Evolutionary conservation across 2,797 vertebrate genomes (phyloP).

Genomic region (Podarcis lilfordi): DNA sequence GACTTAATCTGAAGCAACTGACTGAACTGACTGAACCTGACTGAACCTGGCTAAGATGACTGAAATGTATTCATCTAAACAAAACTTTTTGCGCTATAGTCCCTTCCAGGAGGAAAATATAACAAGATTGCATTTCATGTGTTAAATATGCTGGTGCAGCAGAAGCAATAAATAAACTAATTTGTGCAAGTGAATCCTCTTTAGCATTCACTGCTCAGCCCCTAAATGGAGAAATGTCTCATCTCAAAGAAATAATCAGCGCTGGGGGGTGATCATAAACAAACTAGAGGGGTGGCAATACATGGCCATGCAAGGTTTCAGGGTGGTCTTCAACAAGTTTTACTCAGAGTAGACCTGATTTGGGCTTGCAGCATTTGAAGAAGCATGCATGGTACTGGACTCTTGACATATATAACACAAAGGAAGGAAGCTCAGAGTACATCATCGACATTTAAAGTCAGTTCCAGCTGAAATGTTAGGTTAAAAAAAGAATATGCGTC

Average conservation of each 20-base stretch:
- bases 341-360: background rate
- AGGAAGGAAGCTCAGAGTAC: background rate
- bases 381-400: background rate
- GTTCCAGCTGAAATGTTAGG: background rate
- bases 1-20: background rate
- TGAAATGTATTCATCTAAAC: constrained; percentile 1
- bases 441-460: background rate
- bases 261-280: background rate
- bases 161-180: constrained; percentile 31
- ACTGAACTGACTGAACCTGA: background rate
- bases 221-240: background rate
- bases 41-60: constrained; percentile 10
- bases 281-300: too few species aligned
- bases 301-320: background rate
- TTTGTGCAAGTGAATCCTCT: constrained; percentile 3
- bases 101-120: constrained; percentile 13
- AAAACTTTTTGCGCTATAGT: constrained; percentile 9
- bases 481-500: background rate
- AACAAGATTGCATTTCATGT: constrained; percentile 28
- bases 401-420: background rate
- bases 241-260: constrained; percentile 11
- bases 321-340: background rate
- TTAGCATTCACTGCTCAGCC: background rate
- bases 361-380: too few species aligned
- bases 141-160: constrained; percentile 15